Conservation (phyloP, 2,797 vertebrate genomes). For the Anniella stebbinsi region DNA sequence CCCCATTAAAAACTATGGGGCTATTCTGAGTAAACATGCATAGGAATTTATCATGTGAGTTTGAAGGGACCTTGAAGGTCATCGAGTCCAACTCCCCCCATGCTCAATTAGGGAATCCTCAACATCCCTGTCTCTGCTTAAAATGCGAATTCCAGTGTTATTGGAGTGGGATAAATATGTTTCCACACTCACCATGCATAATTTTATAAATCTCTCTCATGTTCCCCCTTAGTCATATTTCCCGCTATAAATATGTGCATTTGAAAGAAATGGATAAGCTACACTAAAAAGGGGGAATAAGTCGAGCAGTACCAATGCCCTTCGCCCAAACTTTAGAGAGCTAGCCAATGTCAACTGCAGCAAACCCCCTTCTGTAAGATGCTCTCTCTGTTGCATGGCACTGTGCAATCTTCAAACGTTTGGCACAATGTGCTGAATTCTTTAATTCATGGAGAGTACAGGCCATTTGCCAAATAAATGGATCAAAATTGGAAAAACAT, state of each 20-base stretch:
- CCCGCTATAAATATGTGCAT: background rate
- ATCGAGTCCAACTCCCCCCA: no score
- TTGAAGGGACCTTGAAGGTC: background rate
- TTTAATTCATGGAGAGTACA: constrained; percentile 63
- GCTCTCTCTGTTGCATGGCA: constrained; percentile 36
- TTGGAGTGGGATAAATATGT: background rate
- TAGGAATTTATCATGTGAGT: background rate
- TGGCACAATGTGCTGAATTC: constrained; percentile 57
- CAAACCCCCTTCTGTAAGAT: constrained; percentile 46
- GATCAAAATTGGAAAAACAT: constrained; percentile 69
- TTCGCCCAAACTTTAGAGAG: constrained; percentile 43
- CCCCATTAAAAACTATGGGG: background rate
- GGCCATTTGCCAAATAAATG: constrained; percentile 68
- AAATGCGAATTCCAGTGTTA: background rate
- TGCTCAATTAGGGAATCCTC: background rate
- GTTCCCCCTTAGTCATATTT: constrained; percentile 20
- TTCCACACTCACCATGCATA: no score
- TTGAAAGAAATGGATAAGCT: background rate
- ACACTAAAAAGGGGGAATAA: rapidly evolving
- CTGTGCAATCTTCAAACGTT: constrained; percentile 64
- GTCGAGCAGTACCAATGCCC: background rate
- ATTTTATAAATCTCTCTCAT: background rate
- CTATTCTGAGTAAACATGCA: background rate
- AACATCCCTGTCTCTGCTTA: background rate
- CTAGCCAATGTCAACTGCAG: constrained; percentile 24